A percentile compares a stretch with the other conserved stretches of the same genome.
Conservation (phyloP, 2,888 invertebrate species). For the Rambutsinella grinnellia region DNA sequence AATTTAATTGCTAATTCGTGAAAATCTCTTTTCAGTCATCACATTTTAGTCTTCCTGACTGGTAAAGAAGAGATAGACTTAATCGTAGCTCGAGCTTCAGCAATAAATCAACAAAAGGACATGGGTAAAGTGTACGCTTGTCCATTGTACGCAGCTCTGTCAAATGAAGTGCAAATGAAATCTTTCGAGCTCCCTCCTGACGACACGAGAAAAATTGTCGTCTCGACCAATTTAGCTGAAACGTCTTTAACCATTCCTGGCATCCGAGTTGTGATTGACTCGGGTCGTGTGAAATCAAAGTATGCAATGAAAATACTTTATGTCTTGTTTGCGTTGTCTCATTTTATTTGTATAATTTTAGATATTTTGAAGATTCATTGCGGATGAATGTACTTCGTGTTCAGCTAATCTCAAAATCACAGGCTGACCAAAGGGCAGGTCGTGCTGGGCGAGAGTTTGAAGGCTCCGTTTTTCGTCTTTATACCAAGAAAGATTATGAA, state of each 20-base stretch:
- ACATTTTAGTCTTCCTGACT: constrained; percentile 92
- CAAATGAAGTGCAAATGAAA: constrained; percentile 71
- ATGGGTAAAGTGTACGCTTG: constrained; percentile 76
- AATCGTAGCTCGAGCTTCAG: constrained; percentile 76
- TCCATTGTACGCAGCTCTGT: constrained; percentile 73
- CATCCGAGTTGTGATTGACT: constrained; percentile 91
- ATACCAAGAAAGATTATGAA: constrained; percentile 83
- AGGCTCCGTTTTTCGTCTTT: constrained; percentile 90
- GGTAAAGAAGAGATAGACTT: constrained; percentile 81
- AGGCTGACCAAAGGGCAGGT: constrained; percentile 93
- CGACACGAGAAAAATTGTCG: constrained; percentile 72
- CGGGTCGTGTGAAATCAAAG: constrained; percentile 92
- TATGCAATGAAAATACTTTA: constrained; percentile 67
- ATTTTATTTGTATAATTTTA: constrained; percentile 65
- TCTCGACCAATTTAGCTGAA: constrained; percentile 76
- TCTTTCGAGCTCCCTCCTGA: constrained; percentile 71
- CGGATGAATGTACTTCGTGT: constrained; percentile 88
- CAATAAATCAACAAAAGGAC: constrained; percentile 68
- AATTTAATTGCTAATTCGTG: not conserved
- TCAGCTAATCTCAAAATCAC: constrained; percentile 88
- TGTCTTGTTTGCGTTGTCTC: not conserved
- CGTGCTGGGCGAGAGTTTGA: constrained; percentile 90
- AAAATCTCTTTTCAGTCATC: constrained; percentile 78
- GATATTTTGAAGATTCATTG: constrained; percentile 83
- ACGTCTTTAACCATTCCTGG: constrained; percentile 78